Conservation (phyloP, 2,113 vertebrate species). For the Aspidoscelis tigris region DNA sequence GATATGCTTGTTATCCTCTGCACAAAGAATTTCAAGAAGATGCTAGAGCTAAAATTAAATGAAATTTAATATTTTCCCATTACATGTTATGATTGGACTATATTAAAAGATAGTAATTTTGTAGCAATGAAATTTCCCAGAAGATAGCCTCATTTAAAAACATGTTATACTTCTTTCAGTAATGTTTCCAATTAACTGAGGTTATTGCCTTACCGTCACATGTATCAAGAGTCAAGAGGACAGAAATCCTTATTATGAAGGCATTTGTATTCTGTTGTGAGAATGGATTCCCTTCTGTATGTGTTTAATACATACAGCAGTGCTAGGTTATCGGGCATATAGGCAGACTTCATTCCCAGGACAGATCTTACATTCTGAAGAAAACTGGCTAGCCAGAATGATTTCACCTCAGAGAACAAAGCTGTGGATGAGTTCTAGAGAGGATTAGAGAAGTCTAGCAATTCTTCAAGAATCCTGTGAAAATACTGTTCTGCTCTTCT, state of each 20-base stretch:
- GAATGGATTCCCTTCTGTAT: neutral
- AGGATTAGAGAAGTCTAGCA: too few relatives aligned
- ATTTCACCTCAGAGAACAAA: too few relatives aligned
- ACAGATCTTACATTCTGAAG: too few relatives aligned
- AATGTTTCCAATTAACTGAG: neutral
- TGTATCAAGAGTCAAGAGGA: neutral
- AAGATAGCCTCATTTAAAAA: neutral
- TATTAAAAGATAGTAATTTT: neutral
- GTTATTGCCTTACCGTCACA: neutral
- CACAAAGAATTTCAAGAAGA: neutral
- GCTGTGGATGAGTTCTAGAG: too few relatives aligned
- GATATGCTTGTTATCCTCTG: neutral
- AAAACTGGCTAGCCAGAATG: too few relatives aligned
- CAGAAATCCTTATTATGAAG: neutral
- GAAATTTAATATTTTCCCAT: neutral
- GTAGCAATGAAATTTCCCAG: neutral
- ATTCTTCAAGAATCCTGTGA: too few relatives aligned
- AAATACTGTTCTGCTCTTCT: too few relatives aligned
- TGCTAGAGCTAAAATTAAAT: neutral
- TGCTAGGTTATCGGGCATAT: neutral
- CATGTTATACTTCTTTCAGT: neutral
- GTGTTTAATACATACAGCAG: neutral
- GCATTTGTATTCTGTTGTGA: neutral
- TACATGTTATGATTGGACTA: neutral
- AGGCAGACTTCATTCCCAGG: too few relatives aligned